Evolutionary conservation across 2,888 invertebrate genomes (phyloP).

Genomic region (Microdon myrmicae): DNA sequence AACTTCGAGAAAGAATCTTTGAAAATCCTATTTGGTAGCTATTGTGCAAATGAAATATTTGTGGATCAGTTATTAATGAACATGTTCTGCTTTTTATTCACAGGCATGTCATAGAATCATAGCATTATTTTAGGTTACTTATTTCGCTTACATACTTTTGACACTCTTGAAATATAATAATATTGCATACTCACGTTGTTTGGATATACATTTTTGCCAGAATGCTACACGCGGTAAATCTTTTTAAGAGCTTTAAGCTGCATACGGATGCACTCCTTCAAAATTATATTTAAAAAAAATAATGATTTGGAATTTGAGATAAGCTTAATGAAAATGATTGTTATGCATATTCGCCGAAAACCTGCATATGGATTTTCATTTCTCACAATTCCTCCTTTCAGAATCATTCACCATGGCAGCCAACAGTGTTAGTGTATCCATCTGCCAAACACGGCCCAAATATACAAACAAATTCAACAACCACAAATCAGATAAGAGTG

Average conservation of each 20-base stretch:
- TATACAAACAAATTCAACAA: constrained; percentile 28
- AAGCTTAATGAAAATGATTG: constrained; percentile 25
- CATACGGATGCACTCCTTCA: not conserved
- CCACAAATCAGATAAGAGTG: constrained; percentile 27
- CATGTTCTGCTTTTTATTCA: constrained; percentile 39
- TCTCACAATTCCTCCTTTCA: constrained; percentile 29
- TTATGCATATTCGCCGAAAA: constrained; percentile 21
- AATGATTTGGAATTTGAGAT: constrained; percentile 15
- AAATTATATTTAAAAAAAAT: not conserved
- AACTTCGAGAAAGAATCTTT: too few relatives aligned
- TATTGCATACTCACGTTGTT: too few relatives aligned
- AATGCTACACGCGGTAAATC: too few relatives aligned
- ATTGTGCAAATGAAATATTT: constrained; percentile 37
- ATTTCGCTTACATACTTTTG: too few relatives aligned
- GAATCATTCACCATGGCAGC: constrained; percentile 46
- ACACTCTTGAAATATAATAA: too few relatives aligned
- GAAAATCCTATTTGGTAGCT: too few relatives aligned
- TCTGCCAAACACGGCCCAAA: constrained; percentile 37
- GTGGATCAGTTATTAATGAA: constrained; percentile 33
- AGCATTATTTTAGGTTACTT: too few relatives aligned
- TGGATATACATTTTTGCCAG: too few relatives aligned
- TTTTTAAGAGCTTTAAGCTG: not conserved
- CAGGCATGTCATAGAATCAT: too few relatives aligned
- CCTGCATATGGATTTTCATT: constrained; percentile 6
- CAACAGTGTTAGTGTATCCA: constrained; percentile 25